Conservation (phyloP, 1,140 invertebrate genomes). For the Procambarus clarkii region DNA sequence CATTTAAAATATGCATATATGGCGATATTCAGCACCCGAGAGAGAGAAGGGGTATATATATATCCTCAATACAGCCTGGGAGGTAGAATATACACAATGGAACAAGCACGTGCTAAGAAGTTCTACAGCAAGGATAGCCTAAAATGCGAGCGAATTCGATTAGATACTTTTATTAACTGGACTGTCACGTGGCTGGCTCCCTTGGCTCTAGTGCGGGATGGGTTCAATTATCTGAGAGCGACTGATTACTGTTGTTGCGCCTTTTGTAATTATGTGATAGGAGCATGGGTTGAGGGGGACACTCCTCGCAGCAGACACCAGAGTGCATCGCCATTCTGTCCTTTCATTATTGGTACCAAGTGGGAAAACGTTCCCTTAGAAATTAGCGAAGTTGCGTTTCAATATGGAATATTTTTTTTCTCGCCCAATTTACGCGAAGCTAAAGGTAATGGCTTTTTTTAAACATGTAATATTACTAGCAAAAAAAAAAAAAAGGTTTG, state of each 20-base stretch:
- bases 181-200: constrained; percentile 79
- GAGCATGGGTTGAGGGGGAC: constrained; percentile 84
- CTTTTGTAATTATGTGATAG: constrained; percentile 85
- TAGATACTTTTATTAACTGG: constrained; percentile 73
- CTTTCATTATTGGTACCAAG: constrained; percentile 81
- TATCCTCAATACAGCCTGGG: background rate
- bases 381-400: constrained; percentile 71
- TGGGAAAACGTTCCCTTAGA: constrained; percentile 82
- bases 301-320: constrained; percentile 86
- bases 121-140: constrained; percentile 63
- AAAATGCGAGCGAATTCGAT: constrained; percentile 63
- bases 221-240: constrained; percentile 85
- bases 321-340: constrained; percentile 83
- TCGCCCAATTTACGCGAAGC: background rate
- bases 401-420: background rate
- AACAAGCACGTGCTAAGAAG: constrained; percentile 14
- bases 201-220: constrained; percentile 85
- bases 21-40: no score
- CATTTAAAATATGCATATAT: no score
- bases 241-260: constrained; percentile 87
- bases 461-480: background rate
- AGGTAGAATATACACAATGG: background rate
- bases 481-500: background rate
- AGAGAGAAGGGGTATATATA: background rate
- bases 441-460: background rate